Base-by-base conservation (phyloP, 2,888 invertebrate genomes). In the Dicycla oo region DNA sequence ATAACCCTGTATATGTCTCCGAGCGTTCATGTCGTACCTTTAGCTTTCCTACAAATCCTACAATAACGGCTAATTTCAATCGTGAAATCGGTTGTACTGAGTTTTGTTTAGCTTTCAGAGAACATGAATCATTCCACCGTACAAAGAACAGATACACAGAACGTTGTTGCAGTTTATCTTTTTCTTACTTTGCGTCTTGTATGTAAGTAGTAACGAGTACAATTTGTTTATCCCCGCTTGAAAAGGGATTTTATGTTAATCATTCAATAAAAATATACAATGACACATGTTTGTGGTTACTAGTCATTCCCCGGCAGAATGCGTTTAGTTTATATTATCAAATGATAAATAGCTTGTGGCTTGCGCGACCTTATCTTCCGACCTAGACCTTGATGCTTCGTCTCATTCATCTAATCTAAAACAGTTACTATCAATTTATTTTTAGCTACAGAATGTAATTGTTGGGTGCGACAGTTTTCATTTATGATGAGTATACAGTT, bases 321-420 rank as follows among this genome's bases (percentile, higher is more conserved):
- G 54, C 62, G 62, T 72, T 58, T 20, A 53, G 69, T 70, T 65
- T 71, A 66, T 69, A 60, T 57, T 69, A 66, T 67, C 68, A 51
- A 75, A 76, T 78, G 82, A 86, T 78, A 83, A 84, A 81, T 66
- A 84, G 76, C 70, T 78, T 64, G 73, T 70, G 75, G 56, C 70
- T 60, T 45, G 80, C 78, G 79, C 82, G 88, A 89, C 89, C 88
- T 92, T 90, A 91, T 90, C 89, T 82, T 69, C 73, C 81, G 86
- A 89, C 91, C 91, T 89, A 91, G 92, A 92, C 92, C 92, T 92
- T 92, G 90, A 78, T 75, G 75, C 69, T 72, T 84, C 86, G 87
- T 88, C 85, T 86, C 84, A 71, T 86, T 83, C 85, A 86, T 88
- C 86, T 88, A 83, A 83, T 84, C 85, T 80, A 66, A 80, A 83